phyloP scores from a whole-genome alignment of 2,113 vertebrate genomes.

The Apeltes quadracus region DNA sequence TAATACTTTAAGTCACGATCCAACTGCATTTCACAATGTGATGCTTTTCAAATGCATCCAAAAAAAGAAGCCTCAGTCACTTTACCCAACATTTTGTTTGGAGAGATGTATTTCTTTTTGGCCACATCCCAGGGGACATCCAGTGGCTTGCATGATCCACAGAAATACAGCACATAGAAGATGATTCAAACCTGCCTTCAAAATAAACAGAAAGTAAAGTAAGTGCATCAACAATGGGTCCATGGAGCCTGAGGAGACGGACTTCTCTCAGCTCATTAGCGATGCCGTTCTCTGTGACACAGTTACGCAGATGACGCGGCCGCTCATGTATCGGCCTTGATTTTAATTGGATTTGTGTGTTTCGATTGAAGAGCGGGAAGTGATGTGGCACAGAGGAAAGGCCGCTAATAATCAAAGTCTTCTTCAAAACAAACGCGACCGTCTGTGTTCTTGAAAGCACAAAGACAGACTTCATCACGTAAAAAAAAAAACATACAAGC shows the following conservation, averaged over 20 bases:
- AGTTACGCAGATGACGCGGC: background rate
- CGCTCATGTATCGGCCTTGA: background rate
- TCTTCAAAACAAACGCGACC: slow-evolving; percentile 8
- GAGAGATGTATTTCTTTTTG: background rate
- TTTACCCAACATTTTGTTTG: background rate
- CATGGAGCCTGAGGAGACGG: background rate
- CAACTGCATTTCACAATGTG: background rate
- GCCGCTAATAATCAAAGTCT: slow-evolving; percentile 31
- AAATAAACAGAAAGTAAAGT: background rate
- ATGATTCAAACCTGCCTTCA: background rate
- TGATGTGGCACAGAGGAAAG: slow-evolving; percentile 33
- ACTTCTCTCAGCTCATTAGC: background rate
- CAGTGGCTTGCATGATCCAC: background rate
- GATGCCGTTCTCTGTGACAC: background rate
- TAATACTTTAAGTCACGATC: background rate
- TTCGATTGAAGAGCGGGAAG: too few species aligned
- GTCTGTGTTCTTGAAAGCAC: background rate
- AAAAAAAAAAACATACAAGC: background rate
- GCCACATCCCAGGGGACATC: background rate
- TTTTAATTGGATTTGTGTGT: slow-evolving; percentile 1
- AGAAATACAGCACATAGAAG: background rate
- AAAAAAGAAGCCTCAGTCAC: background rate
- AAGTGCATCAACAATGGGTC: background rate
- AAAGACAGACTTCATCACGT: background rate
- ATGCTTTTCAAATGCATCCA: background rate